Percentiles rank a stretch among this genome's conserved stretches.
phyloP scores from a whole-genome alignment of 2,888 invertebrate genomes.

The Lasioglossum vierecki region DNA sequence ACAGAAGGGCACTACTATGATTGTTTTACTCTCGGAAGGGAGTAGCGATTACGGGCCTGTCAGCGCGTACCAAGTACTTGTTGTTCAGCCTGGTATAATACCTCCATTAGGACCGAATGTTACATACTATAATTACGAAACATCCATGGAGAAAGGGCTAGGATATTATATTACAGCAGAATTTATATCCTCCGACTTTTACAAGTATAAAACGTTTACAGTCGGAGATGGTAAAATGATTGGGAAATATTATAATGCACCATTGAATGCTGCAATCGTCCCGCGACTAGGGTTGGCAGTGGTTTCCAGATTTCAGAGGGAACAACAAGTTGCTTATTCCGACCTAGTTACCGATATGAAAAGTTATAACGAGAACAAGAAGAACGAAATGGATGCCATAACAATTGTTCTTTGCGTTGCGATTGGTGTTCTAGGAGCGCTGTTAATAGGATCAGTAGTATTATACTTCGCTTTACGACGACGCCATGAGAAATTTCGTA shows the following conservation, averaged over 20 bases:
- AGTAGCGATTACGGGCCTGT: slow-evolving; percentile 92
- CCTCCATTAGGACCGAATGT: slow-evolving; percentile 87
- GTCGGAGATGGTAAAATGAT: slow-evolving; percentile 91
- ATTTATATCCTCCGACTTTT: slow-evolving; percentile 87
- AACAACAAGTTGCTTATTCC: slow-evolving; percentile 78
- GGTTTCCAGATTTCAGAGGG: slow-evolving; percentile 85
- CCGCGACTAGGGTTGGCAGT: slow-evolving; percentile 80
- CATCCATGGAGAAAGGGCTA: slow-evolving; percentile 88
- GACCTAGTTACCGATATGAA: slow-evolving; percentile 69
- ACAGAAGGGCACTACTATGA: slow-evolving; percentile 87
- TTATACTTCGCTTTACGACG: slow-evolving; percentile 87
- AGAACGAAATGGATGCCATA: slow-evolving; percentile 64
- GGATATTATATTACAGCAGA: slow-evolving; percentile 94
- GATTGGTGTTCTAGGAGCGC: slow-evolving; percentile 88
- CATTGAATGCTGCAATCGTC: slow-evolving; percentile 85
- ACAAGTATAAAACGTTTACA: slow-evolving; percentile 86
- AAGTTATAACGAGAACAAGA: slow-evolving; percentile 1
- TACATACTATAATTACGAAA: slow-evolving; percentile 86
- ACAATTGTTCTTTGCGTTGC: slow-evolving; percentile 86
- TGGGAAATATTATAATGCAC: slow-evolving; percentile 91
- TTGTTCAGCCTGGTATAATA: slow-evolving; percentile 88
- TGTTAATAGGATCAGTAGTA: slow-evolving; percentile 88
- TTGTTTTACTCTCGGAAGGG: slow-evolving; percentile 88
- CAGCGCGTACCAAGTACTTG: slow-evolving; percentile 89
- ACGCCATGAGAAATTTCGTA: slow-evolving; percentile 82